Conservation (phyloP, 2,113 vertebrate genomes). For the Mus spicilegus region DNA sequence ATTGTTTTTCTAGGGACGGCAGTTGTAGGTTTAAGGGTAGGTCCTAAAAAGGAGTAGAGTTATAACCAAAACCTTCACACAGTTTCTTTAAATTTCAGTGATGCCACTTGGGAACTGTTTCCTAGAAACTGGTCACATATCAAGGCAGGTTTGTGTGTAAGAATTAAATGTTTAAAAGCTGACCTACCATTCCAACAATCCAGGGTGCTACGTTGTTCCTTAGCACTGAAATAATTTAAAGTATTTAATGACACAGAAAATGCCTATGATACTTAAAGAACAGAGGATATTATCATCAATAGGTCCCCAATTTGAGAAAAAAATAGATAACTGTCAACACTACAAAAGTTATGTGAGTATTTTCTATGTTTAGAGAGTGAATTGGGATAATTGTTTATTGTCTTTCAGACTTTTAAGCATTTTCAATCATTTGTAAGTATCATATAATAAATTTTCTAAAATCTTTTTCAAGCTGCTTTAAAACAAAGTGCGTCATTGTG, state of each 20-base stretch:
- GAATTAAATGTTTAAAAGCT: slow-evolving; percentile 39
- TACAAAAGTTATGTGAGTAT: neutral
- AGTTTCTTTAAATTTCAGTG: neutral
- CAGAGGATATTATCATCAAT: neutral
- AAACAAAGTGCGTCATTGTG: neutral
- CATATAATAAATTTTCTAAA: slow-evolving; percentile 27
- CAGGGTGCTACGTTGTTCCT: neutral
- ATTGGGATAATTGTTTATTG: neutral
- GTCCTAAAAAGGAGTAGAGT: neutral
- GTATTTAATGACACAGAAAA: slow-evolving; percentile 2
- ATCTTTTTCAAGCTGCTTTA: neutral
- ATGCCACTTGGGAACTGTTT: neutral
- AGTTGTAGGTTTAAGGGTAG: neutral
- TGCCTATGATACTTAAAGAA: slow-evolving; percentile 15
- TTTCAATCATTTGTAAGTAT: slow-evolving; percentile 39
- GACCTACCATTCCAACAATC: neutral
- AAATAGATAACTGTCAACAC: neutral
- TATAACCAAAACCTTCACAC: slow-evolving; percentile 10
- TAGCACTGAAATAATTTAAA: slow-evolving; percentile 44
- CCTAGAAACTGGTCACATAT: neutral
- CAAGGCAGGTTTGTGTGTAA: slow-evolving; percentile 9
- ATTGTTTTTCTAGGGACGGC: neutral
- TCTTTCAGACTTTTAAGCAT: neutral
- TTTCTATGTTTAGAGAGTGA: neutral
- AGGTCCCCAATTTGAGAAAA: neutral